Conservation (phyloP, 2,797 vertebrate species). For the Tadarida brasiliensis region DNA sequence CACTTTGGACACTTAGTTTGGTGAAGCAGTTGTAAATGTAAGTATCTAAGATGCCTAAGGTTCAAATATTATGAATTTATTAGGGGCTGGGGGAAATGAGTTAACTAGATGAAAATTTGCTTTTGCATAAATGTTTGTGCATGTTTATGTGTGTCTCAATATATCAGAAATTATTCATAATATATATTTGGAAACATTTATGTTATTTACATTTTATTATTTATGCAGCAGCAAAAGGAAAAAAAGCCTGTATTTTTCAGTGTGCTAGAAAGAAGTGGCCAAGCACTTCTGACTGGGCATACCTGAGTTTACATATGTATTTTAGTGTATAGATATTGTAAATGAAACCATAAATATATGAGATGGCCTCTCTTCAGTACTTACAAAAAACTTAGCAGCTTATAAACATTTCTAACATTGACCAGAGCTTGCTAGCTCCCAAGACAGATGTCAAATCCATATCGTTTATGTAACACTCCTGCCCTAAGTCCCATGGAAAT, state of each 20-base stretch:
- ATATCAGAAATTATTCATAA: slow-evolving; percentile 12
- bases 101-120: not conserved
- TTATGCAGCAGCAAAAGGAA: not conserved
- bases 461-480: not conserved
- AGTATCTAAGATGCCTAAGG: not conserved
- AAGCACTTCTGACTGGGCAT: not conserved
- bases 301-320: slow-evolving; percentile 11
- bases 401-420: slow-evolving; percentile 41
- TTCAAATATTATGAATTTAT: slow-evolving; percentile 9
- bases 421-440: not conserved
- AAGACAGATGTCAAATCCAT: not conserved
- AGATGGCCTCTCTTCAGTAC: not conserved
- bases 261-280: not conserved
- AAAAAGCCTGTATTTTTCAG: not conserved
- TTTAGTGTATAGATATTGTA: not conserved
- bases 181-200: not conserved
- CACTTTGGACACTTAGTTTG: not conserved
- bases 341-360: not conserved
- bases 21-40: not conserved
- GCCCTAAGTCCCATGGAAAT: not conserved
- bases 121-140: not conserved
- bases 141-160: not conserved
- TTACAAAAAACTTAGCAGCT: not conserved
- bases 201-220: slow-evolving; percentile 24
- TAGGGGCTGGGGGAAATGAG: not conserved